A percentile compares a stretch with the other conserved stretches of the same genome.
Conservation (phyloP, 2,797 vertebrate species). For the Paedocypris micromegethes region DNA sequence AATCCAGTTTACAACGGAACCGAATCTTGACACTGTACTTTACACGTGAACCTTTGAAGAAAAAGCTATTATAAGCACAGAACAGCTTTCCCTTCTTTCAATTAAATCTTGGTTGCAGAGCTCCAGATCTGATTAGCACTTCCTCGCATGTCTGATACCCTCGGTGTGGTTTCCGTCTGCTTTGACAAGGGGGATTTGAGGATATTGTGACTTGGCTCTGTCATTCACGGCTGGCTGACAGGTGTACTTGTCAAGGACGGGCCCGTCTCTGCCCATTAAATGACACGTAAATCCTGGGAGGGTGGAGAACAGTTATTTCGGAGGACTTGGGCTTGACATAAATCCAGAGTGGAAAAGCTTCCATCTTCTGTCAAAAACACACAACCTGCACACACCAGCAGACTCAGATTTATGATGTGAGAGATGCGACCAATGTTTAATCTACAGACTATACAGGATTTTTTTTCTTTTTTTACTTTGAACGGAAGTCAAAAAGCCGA, state of each 20-base stretch:
- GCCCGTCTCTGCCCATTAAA: conserved; percentile 67
- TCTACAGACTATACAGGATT: too few relatives aligned
- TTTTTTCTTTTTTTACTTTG: too few relatives aligned
- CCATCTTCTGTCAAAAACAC: conserved; percentile 51
- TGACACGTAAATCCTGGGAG: conserved; percentile 61
- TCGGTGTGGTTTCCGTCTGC: conserved; percentile 52
- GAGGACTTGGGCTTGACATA: conserved; percentile 62
- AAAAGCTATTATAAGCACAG: too few relatives aligned
- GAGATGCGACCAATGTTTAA: too few relatives aligned
- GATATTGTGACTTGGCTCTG: conserved; percentile 48
- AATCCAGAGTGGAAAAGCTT: conserved; percentile 60
- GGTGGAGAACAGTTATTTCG: conserved; percentile 61
- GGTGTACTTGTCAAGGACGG: conserved; percentile 65
- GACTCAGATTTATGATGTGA: conserved; percentile 26
- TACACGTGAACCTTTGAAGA: too few relatives aligned
- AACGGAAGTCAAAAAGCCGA: too few relatives aligned
- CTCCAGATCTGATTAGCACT: conserved; percentile 63
- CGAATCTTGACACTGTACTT: too few relatives aligned
- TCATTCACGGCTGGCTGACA: conserved; percentile 64
- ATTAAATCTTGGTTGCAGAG: conserved; percentile 40
- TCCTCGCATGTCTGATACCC: conserved; percentile 57
- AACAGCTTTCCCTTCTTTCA: conserved; percentile 6
- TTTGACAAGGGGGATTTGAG: conserved; percentile 49
- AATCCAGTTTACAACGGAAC: too few relatives aligned
- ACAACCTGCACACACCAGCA: conserved; percentile 2